phyloP scores from a whole-genome alignment of 2,113 vertebrate species.

The Procavia capensis region DNA sequence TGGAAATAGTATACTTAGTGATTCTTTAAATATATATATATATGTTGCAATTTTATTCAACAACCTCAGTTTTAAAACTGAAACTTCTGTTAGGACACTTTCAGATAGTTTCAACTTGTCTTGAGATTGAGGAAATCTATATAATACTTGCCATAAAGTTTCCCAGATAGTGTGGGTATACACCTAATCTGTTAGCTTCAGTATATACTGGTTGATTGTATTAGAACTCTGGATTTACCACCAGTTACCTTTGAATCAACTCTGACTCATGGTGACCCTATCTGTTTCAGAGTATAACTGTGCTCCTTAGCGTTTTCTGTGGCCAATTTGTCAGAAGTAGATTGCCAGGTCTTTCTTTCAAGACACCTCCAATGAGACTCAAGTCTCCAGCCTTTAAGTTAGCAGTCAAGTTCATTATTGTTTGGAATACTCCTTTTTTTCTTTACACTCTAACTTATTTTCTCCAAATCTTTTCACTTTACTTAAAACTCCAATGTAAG shows the following conservation, averaged over 20 bases:
- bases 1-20: background rate
- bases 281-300: too few species aligned
- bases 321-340: too few species aligned
- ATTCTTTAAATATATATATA: conserved; percentile 16
- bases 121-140: background rate
- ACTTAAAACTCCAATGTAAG: background rate
- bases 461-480: background rate
- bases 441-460: background rate
- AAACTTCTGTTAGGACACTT: background rate
- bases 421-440: background rate
- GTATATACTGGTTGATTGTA: background rate
- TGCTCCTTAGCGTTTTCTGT: too few species aligned
- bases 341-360: too few species aligned
- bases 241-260: too few species aligned
- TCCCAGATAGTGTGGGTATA: background rate
- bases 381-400: too few species aligned
- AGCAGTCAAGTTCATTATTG: too few species aligned
- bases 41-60: background rate
- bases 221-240: background rate
- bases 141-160: background rate
- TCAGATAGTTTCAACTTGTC: background rate
- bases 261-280: too few species aligned
- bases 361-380: too few species aligned
- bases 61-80: background rate
- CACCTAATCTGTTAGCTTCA: background rate